These are phyloP conservation scores for Tachystola acroxantha DNA, from an alignment of 2,888 invertebrate species.

Conservation along the genomic window DNA sequence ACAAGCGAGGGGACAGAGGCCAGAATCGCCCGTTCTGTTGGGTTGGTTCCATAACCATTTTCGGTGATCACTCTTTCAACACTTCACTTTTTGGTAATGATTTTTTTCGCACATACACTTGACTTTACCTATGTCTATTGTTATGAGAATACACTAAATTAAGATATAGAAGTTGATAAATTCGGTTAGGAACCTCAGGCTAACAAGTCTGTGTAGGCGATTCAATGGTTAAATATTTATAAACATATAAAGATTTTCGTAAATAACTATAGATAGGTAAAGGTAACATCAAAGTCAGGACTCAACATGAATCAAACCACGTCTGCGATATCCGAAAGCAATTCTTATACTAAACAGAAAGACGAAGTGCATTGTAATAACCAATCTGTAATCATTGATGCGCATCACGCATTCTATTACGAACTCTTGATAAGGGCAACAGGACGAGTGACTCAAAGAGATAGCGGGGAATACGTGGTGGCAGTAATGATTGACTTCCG, in stretches of 20 bases:
- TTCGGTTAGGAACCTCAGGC: too few species aligned
- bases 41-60: constrained; percentile 71
- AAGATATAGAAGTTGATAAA: too few species aligned
- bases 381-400: constrained; percentile 5
- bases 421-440: neutral
- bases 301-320: constrained; percentile 10
- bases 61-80: constrained; percentile 19
- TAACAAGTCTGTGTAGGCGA: too few species aligned
- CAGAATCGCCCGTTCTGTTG: constrained; percentile 62
- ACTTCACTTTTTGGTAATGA: constrained; percentile 20
- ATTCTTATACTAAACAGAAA: constrained; percentile 8
- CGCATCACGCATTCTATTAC: constrained; percentile 1
- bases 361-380: constrained; percentile 2
- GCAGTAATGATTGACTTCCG: neutral
- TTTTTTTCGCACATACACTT: neutral
- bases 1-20: constrained; percentile 67
- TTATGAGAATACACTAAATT: too few species aligned
- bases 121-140: constrained; percentile 49
- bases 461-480: neutral
- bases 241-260: too few species aligned
- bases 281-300: neutral
- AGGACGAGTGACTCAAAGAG: constrained; percentile 1
- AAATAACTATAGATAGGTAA: too few species aligned
- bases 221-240: too few species aligned
- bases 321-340: constrained; percentile 30